Percentiles rank a stretch among this genome's conserved stretches.
phyloP scores from a whole-genome alignment of 2,888 invertebrate species.

The Hypselothyrea guttata region DNA sequence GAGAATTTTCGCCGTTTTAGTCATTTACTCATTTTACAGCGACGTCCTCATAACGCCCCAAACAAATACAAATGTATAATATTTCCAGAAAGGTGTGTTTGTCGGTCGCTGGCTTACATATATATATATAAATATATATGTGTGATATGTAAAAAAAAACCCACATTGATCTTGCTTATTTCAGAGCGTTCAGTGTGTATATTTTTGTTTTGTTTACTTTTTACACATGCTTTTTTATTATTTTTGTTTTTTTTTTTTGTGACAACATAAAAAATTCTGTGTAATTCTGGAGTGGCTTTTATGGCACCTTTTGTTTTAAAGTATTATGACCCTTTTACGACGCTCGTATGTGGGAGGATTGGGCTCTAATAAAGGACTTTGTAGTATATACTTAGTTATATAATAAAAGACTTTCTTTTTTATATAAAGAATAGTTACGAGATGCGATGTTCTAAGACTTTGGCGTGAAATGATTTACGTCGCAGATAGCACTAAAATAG shows the following conservation, averaged over 20 bases:
- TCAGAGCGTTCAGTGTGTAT: slow-evolving; percentile 24
- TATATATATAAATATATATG: slow-evolving; percentile 4
- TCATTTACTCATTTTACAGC: slow-evolving; percentile 42
- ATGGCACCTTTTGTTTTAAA: slow-evolving; percentile 23
- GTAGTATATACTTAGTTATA: no score
- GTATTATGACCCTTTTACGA: slow-evolving; percentile 31
- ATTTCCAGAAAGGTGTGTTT: slow-evolving; percentile 60
- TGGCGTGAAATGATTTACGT: slow-evolving; percentile 13
- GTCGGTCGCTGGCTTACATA: slow-evolving; percentile 37
- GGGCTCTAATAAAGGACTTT: slow-evolving; percentile 27
- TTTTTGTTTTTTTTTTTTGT: not conserved
- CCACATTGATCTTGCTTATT: slow-evolving; percentile 50
- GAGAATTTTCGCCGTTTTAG: slow-evolving; percentile 46
- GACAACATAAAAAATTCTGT: slow-evolving; percentile 23
- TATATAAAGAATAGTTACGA: slow-evolving; percentile 4
- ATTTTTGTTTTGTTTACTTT: slow-evolving; percentile 32
- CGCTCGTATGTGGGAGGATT: slow-evolving; percentile 2
- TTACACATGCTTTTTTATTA: slow-evolving; percentile 6
- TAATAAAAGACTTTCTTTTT: slow-evolving; percentile 3
- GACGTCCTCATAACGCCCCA: no score
- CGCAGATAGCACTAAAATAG: slow-evolving; percentile 14
- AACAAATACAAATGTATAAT: slow-evolving; percentile 46
- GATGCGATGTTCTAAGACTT: slow-evolving; percentile 7
- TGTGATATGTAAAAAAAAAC: slow-evolving; percentile 14
- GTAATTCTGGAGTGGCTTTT: slow-evolving; percentile 32